Evolutionary conservation across 1,140 invertebrate species (phyloP).

Genomic region (Drosophila takahashii): DNA sequence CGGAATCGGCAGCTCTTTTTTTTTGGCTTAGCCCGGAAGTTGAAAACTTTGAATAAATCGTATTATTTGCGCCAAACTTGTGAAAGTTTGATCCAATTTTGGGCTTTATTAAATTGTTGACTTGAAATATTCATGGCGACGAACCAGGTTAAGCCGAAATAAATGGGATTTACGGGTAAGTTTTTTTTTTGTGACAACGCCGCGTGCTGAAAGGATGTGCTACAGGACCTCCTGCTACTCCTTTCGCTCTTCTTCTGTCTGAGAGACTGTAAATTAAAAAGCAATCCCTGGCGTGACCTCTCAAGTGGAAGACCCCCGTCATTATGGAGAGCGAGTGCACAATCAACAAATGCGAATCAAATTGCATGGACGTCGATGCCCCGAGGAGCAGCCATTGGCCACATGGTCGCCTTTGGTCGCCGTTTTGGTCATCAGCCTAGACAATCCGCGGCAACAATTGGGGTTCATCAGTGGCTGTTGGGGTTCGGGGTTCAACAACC

Average conservation of each 20-base stretch:
- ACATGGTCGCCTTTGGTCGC: neutral
- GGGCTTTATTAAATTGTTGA: neutral
- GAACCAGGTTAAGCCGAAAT: neutral
- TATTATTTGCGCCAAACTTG: conserved; percentile 1
- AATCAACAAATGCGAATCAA: conserved; percentile 50
- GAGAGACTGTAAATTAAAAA: conserved; percentile 35
- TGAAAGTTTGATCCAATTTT: conserved; percentile 31
- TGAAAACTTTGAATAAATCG: conserved; percentile 14
- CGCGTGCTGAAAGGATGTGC: neutral
- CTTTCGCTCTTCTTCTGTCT: neutral
- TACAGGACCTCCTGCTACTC: too few species aligned
- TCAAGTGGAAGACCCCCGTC: conserved; percentile 19
- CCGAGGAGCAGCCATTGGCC: conserved; percentile 6
- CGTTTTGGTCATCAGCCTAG: neutral
- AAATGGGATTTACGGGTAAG: neutral
- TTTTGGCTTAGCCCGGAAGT: neutral
- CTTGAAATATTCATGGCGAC: conserved; percentile 6
- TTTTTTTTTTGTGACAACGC: neutral
- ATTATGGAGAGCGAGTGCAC: conserved; percentile 13
- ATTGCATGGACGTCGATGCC: conserved; percentile 30
- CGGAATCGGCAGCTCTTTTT: neutral
- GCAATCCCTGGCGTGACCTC: conserved; percentile 1
- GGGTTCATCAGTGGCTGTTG: conserved; percentile 21
- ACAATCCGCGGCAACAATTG: conserved; percentile 25
- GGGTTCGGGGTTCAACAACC: neutral